Base-by-base conservation (phyloP, 1,140 invertebrate genomes). In the Trichonephila inaurata region DNA sequence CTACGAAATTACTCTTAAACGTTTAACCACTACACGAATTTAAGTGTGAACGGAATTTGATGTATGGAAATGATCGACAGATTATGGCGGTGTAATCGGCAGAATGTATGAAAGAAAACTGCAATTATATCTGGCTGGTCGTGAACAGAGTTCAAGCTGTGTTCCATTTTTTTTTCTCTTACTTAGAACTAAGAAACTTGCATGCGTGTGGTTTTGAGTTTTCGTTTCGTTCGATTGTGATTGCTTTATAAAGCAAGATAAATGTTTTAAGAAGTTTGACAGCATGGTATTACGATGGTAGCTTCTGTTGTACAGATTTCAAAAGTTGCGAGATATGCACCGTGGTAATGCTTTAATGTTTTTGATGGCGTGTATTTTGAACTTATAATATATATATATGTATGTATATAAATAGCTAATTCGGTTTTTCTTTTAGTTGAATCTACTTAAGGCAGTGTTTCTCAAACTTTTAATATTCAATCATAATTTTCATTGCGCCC, bases 1-100 rank as follows among this genome's bases (percentile, higher is more conserved):
- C 82, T 28, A 87, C 60, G 83, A 92, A 92, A 92, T 92, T 87
- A 33, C 82, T 60, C 91, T 77, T 92, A 92, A 92, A 92, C 58
- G 64, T 61, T 72, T 21, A 61, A 77, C 64, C 21, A 51, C 81
- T 92, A 92, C 91, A 92, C 83, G 91, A 92, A 86, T 72, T 87
- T 44, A 86, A 82, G 72, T 85, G 81, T 92, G 90, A 92, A 81
- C 61, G 72, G 90, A 92, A 85, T 92, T 92, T 92, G 81, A 92
- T 92, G 24, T 60, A 92, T 85, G 82, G 51, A 60, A 92, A 92
- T 92, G 91, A 92, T 87, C 83, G 83, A 64, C 60, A 40, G 82
- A 61, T 87, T 82, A 72, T 72, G 21, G 60, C 44, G n/a, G 58
- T 87, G 64, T 92, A 92, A 92, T 85, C 90, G 91, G 33, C 61